Evolutionary conservation across 2,113 vertebrate genomes (phyloP).

Genomic region (Acanthisitta chloris): DNA sequence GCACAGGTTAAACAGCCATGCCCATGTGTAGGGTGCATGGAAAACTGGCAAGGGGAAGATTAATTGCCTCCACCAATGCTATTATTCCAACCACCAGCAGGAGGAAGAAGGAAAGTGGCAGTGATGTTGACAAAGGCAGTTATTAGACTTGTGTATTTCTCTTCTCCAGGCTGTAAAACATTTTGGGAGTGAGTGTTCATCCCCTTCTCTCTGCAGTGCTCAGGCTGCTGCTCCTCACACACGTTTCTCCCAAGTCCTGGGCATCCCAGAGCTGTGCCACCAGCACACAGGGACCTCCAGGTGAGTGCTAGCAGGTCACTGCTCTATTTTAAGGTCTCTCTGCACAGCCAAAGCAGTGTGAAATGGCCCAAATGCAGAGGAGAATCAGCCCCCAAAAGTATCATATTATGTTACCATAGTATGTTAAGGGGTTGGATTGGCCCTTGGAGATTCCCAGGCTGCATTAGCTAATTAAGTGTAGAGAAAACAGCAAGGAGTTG

Average conservation of each 20-base stretch:
- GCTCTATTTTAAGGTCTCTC: not conserved
- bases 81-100: constrained; percentile 4
- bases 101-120: not conserved
- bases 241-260: not conserved
- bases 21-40: constrained; percentile 35
- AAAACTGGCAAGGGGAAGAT: constrained; percentile 53
- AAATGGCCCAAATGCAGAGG: not conserved
- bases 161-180: constrained; percentile 41
- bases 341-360: not conserved
- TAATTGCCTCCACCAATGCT: constrained; percentile 37
- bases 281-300: not conserved
- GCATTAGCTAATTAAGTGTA: not conserved
- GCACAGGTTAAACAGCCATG: constrained; percentile 40
- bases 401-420: too few species aligned
- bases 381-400: not conserved
- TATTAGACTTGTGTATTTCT: not conserved
- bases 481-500: not conserved
- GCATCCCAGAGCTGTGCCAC: not conserved
- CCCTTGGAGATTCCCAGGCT: not conserved
- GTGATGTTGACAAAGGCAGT: constrained; percentile 54
- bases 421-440: too few species aligned
- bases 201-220: not conserved
- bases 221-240: not conserved
- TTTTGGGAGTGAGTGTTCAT: not conserved
- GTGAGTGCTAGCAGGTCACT: not conserved